phyloP scores from a whole-genome alignment of 2,888 invertebrate genomes.

The Drosophila monieri region DNA sequence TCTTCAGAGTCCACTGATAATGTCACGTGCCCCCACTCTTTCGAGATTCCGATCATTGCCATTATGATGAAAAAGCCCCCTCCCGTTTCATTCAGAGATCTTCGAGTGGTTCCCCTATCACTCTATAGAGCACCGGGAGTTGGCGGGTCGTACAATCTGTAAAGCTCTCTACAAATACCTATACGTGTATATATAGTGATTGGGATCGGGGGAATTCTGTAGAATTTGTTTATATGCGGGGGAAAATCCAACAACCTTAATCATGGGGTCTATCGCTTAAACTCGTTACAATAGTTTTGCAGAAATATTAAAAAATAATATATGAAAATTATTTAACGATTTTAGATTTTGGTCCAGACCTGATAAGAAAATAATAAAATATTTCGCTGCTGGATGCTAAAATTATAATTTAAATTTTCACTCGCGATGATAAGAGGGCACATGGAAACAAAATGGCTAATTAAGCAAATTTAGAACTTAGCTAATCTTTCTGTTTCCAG shows the following conservation, averaged over 20 bases:
- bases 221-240: constrained; percentile 5
- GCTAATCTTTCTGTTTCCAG: constrained; percentile 30
- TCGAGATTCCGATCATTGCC: constrained; percentile 37
- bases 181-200: background rate
- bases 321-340: too few species aligned
- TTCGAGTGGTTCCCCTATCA: constrained; percentile 44
- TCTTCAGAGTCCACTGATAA: constrained; percentile 16
- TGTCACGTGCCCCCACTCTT: constrained; percentile 40
- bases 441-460: constrained; percentile 45
- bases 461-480: constrained; percentile 30
- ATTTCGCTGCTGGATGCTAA: constrained; percentile 26
- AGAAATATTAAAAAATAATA: background rate
- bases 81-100: constrained; percentile 30
- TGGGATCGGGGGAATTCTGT: constrained; percentile 35
- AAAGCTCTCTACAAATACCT: background rate
- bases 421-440: constrained; percentile 38
- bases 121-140: constrained; percentile 24
- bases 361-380: constrained; percentile 40
- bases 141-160: constrained; percentile 28
- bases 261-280: constrained; percentile 7
- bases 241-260: constrained; percentile 18
- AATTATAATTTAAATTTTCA: constrained; percentile 39
- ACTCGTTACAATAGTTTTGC: background rate
- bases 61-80: constrained; percentile 18
- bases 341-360: constrained; percentile 40